These are phyloP conservation scores for Triops longicaudatus DNA, from an alignment of 1,140 invertebrate genomes.

Conservation along the genomic window DNA sequence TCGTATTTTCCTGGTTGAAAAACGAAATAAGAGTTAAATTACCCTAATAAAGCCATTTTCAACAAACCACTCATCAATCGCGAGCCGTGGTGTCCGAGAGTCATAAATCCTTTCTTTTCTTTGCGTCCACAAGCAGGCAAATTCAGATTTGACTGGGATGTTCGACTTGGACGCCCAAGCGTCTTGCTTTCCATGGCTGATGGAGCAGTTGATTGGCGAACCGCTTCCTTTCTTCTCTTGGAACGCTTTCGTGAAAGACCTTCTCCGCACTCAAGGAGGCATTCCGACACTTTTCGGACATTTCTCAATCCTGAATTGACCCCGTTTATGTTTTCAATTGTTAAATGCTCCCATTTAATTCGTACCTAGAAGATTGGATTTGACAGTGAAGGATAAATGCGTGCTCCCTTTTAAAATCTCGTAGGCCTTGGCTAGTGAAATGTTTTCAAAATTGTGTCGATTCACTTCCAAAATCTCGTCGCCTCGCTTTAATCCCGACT, in stretches of 20 bases:
- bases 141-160: constrained; percentile 77
- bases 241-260: not conserved
- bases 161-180: constrained; percentile 49
- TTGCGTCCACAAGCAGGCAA: constrained; percentile 41
- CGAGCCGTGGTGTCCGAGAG: constrained; percentile 56
- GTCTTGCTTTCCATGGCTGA: not conserved
- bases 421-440: constrained; percentile 77
- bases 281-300: not conserved
- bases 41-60: not conserved
- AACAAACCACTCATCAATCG: not conserved
- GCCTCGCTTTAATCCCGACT: constrained; percentile 88
- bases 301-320: not conserved
- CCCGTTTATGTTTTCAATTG: constrained; percentile 35
- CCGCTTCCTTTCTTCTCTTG: not conserved
- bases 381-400: constrained; percentile 91
- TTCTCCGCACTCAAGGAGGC: no score
- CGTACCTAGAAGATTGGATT: constrained; percentile 83
- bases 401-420: constrained; percentile 88
- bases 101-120: constrained; percentile 56
- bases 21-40: no score
- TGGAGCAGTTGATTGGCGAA: not conserved
- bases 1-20: no score
- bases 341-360: constrained; percentile 77
- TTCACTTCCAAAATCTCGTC: constrained; percentile 98
- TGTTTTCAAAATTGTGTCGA: constrained; percentile 87